phyloP scores from a whole-genome alignment of 2,888 invertebrate species.

The Tetragonula carbonaria region DNA sequence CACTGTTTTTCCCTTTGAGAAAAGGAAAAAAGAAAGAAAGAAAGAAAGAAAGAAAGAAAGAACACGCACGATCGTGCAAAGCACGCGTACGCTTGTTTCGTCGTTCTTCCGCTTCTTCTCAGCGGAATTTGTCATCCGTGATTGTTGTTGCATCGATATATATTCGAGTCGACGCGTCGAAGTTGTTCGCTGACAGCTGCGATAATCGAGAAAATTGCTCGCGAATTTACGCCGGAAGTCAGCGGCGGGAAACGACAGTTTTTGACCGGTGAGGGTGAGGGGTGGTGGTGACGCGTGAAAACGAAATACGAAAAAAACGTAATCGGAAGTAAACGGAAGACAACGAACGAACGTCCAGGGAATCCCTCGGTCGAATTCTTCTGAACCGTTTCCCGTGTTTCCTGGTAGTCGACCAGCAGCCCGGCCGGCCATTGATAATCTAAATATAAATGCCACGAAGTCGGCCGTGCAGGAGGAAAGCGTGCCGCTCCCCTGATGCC shows the following conservation, averaged over 20 bases:
- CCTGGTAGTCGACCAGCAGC: constrained; percentile 42
- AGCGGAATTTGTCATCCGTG: no score
- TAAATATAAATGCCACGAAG: constrained; percentile 66
- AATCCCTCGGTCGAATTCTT: constrained; percentile 52
- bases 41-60: no score
- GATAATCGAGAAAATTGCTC: neutral
- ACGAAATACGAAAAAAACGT: neutral
- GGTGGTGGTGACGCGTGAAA: no score
- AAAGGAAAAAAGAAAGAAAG: no score
- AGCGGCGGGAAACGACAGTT: no score
- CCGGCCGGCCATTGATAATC: constrained; percentile 64
- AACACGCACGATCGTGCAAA: no score
- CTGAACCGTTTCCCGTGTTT: constrained; percentile 45
- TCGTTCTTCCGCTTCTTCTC: no score
- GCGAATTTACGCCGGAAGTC: no score
- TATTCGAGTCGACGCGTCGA: neutral
- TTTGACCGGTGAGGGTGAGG: no score
- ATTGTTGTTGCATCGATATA: no score
- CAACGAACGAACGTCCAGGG: constrained; percentile 24
- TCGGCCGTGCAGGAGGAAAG: constrained; percentile 60
- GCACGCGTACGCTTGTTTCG: no score
- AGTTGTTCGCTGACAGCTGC: neutral
- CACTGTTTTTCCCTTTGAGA: neutral
- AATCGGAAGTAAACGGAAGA: no score
- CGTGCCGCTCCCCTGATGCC: constrained; percentile 61